These are phyloP conservation scores for Cephus pygmeus DNA, from an alignment of 2,888 invertebrate genomes.

Conservation along the genomic window DNA sequence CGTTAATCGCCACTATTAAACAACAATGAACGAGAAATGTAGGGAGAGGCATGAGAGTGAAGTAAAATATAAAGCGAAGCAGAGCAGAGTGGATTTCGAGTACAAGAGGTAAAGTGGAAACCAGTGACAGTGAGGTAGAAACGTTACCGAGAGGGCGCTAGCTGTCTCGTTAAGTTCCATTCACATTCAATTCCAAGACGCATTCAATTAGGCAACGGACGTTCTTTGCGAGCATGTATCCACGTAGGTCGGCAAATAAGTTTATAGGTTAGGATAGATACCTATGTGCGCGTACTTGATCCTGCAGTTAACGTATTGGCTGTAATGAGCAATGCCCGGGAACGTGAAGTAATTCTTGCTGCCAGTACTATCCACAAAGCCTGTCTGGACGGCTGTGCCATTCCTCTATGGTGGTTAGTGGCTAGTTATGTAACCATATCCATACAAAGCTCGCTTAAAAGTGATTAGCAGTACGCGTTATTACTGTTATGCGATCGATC, in stretches of 20 bases:
- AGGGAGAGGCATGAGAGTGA: neutral
- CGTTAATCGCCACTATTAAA: neutral
- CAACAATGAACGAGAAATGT: neutral
- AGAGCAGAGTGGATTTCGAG: neutral
- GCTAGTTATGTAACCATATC: neutral
- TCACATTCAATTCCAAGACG: neutral
- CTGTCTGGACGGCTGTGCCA: neutral
- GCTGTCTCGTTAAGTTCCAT: neutral
- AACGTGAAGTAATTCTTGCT: neutral
- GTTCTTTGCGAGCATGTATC: neutral
- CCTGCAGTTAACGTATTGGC: neutral
- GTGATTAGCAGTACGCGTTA: neutral
- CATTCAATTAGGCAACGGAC: neutral
- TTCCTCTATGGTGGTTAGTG: neutral
- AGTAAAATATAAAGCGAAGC: neutral
- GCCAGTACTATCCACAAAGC: neutral
- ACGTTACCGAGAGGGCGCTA: neutral
- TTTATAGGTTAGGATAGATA: neutral
- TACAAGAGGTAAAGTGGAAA: neutral
- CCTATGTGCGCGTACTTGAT: neutral
- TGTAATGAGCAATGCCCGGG: neutral
- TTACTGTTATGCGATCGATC: neutral
- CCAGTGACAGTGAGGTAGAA: neutral
- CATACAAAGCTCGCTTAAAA: neutral
- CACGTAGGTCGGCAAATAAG: neutral